Conservation (phyloP, 2,797 vertebrate genomes). For the Oreochromis grahami region DNA sequence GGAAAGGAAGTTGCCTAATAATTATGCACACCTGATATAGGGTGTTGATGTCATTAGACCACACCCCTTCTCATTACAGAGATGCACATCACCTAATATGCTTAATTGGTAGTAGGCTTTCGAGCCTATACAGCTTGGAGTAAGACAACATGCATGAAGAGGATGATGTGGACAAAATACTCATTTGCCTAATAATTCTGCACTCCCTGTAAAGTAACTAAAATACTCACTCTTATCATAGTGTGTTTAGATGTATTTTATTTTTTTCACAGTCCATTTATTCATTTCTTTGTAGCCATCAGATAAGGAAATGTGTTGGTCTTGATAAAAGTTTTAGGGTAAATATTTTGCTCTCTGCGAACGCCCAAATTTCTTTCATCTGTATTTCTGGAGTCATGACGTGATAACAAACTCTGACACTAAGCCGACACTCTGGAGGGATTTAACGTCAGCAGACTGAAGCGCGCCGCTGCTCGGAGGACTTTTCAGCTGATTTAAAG, state of each 20-base stretch:
- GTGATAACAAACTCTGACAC: conserved; percentile 17
- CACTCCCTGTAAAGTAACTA: neutral
- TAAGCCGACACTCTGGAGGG: neutral
- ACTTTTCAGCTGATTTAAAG: conserved; percentile 25
- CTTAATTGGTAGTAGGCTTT: too few relatives aligned
- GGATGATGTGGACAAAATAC: too few relatives aligned
- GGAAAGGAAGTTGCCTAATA: too few relatives aligned
- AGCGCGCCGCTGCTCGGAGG: neutral
- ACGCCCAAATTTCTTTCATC: neutral
- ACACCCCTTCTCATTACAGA: too few relatives aligned
- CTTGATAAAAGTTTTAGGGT: neutral
- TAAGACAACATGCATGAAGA: too few relatives aligned
- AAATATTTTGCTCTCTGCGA: neutral
- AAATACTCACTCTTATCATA: neutral
- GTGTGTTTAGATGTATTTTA: neutral
- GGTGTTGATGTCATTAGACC: too few relatives aligned
- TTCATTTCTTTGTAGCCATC: neutral
- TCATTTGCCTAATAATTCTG: too few relatives aligned
- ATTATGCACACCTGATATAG: too few relatives aligned
- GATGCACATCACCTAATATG: too few relatives aligned
- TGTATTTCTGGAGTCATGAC: neutral
- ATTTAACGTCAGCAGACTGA: conserved; percentile 7
- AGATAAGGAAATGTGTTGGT: neutral
- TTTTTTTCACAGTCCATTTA: neutral
- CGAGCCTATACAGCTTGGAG: too few relatives aligned